These are phyloP conservation scores for Drosophila equinoxialis DNA, from an alignment of 1,140 invertebrate genomes.

Conservation along the genomic window DNA sequence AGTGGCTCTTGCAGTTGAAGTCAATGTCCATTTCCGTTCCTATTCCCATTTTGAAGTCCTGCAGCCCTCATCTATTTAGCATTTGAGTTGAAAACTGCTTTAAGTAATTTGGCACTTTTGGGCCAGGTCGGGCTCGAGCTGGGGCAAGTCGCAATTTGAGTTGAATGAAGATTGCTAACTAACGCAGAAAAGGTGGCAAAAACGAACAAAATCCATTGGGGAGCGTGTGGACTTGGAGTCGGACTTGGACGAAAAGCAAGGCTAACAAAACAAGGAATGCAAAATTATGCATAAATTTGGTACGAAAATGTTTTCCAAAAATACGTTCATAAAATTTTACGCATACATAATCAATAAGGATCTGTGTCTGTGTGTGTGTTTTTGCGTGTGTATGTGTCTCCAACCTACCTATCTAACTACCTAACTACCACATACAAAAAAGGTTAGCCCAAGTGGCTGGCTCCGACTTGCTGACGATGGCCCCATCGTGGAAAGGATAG, in stretches of 20 bases:
- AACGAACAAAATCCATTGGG: constrained; percentile 2
- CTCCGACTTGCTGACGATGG: not conserved
- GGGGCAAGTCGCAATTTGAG: constrained; percentile 16
- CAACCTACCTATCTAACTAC: not conserved
- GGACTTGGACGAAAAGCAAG: not conserved
- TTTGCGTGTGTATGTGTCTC: not conserved
- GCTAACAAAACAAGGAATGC: constrained; percentile 31
- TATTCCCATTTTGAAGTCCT: not conserved
- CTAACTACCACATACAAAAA: constrained; percentile 9
- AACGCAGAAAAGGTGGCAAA: constrained; percentile 21
- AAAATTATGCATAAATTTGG: constrained; percentile 40
- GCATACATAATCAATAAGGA: constrained; percentile 37
- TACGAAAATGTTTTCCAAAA: constrained; percentile 28
- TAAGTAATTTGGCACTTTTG: constrained; percentile 16
- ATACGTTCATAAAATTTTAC: constrained; percentile 40
- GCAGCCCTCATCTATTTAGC: constrained; percentile 24
- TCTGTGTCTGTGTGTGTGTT: not conserved
- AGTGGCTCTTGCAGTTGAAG: not conserved
- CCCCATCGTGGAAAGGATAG: too few relatives aligned
- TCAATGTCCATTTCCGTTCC: constrained; percentile 1
- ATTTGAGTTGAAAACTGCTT: constrained; percentile 26
- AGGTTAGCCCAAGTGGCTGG: constrained; percentile 15
- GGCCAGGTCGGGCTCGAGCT: not conserved
- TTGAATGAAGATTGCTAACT: not conserved
- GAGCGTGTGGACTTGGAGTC: not conserved